Base-by-base conservation (phyloP, 37 sponge, comb jelly and placozoan species). In the Axinella damicornis region DNA sequence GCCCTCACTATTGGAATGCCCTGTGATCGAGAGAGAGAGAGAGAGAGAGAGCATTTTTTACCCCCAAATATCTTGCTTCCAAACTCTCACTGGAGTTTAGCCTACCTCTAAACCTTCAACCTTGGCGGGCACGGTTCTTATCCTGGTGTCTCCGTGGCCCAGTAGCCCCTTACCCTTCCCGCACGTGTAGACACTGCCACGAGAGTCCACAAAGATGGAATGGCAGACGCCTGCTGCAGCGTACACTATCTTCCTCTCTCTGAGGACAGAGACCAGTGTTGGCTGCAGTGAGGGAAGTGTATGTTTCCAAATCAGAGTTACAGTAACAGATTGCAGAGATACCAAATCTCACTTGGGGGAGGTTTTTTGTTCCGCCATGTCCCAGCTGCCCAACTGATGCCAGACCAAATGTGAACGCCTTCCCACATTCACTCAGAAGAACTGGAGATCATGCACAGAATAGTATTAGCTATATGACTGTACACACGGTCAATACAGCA, bases 171-270 rank as follows among this genome's bases (percentile, higher is more conserved):
- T 77, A n/a, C 92, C 78, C 16, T 72, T 83, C 22, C 92, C 88
- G 68, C 87, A 92, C 1, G 84, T 87, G 66, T 73, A 92, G 57
- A 73, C 92, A 2, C 20, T 35, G 57, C 92, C 92, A 56, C 39
- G 55, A 28, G 78, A 71, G 62, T 89, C 84, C 18, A 89, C 34
- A 33, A 89, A 83, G 60, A 89, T 63, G 24, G 90, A 80, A 34
- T 89, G 84, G 27, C 64, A 83, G 11, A 83, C 90, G 52, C 90
- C 78, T 62, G 84, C 90, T 37, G 90, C 84, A 30, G 90, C 90
- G 77, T 28, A 40, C 22, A 69, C 64, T 34, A 89, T 83, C 32
- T 46, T 70, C 63, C 31, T 63, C 28, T 83, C 65, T 24, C 58
- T 34, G n/a, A 89, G 28, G 2, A 78, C 72, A 1, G 79, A 61